Evolutionary conservation across 2,888 invertebrate genomes (phyloP), one percentile per base, ranked within the genome.

Genomic region (Cryptocephalus moraei): DNA sequence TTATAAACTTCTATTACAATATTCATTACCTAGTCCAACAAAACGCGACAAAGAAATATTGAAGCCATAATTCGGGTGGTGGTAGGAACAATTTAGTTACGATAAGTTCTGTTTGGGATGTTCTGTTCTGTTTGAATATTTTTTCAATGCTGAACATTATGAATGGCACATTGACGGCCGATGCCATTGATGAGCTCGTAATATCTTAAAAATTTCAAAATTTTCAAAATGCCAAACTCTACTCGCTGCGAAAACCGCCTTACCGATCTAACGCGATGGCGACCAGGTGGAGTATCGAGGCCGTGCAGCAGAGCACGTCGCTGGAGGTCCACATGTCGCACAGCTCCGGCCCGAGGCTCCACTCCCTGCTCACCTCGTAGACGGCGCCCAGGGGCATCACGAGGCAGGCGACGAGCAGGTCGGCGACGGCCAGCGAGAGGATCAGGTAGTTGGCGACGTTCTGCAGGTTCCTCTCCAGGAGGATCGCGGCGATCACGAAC

Each of bases 271-370:
- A 75, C 51, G 87, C 87, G 57, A 88, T 87, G 55, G 86, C 86
- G 49, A 88, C 86, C 44, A 88, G 77, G 72, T 88, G 87, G 48
- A 87, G 74, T 59, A 87, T 87, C 45, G 86, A 86, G 39, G 87
- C 86, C 32, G 86, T 86, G 71, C 93, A 93, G 71, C 92, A 91
- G 11, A 93, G 78, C 13, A 94, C 92, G 68, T 94, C 93, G 49
- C 87, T 86, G 33, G 88, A 88, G 32, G 91, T 91, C 91, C 91
- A 93, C 82, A 93, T 87, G 72, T 94, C 92, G 72, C 94, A 93
- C 48, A 91, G 77, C 64, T 86, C 85, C 32, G 89, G 86, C 47
- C 91, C 91, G 56, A 92, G 75, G 58, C 82, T 83, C 91, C 91
- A 91, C 69, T 85, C 80, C 66, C 82, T 79, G 54, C 81, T 82